Percentiles rank a stretch among this genome's conserved stretches.
phyloP scores from a whole-genome alignment of 2,113 vertebrate species.

The Columbina picui region DNA sequence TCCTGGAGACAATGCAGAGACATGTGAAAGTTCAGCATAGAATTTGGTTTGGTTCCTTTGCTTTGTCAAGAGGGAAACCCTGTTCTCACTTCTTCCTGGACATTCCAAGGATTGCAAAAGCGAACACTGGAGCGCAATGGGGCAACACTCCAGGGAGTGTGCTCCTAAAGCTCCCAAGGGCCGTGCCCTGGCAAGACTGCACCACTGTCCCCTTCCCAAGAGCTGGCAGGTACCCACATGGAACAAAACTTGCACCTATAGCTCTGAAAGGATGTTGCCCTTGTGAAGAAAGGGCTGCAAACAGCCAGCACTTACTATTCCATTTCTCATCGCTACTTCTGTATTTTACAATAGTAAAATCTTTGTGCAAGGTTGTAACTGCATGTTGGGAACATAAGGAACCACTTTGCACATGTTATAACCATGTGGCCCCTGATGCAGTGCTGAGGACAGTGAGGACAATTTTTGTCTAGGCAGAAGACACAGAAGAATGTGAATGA shows the following conservation, averaged over 20 bases:
- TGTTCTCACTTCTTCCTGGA: neutral
- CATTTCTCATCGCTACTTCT: neutral
- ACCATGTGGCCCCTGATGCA: neutral
- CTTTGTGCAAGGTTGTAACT: neutral
- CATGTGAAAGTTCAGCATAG: neutral
- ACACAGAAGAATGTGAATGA: neutral
- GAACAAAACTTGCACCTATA: neutral
- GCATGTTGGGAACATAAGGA: neutral
- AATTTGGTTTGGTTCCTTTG: neutral
- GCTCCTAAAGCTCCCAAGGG: neutral
- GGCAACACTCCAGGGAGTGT: neutral
- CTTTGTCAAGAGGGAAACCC: neutral
- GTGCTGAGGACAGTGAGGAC: neutral
- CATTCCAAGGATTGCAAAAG: neutral
- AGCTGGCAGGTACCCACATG: rapidly evolving
- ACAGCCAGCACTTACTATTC: neutral
- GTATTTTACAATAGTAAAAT: neutral
- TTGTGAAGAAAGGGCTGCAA: neutral
- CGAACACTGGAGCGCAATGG: rapidly evolving
- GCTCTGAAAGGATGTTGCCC: neutral
- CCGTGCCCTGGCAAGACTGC: neutral
- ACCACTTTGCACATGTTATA: neutral
- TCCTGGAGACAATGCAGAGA: neutral
- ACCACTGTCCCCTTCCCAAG: neutral
- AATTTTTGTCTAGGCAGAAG: neutral